Base-by-base conservation (phyloP, 2,888 invertebrate genomes). In the Drosophila barbarae region DNA sequence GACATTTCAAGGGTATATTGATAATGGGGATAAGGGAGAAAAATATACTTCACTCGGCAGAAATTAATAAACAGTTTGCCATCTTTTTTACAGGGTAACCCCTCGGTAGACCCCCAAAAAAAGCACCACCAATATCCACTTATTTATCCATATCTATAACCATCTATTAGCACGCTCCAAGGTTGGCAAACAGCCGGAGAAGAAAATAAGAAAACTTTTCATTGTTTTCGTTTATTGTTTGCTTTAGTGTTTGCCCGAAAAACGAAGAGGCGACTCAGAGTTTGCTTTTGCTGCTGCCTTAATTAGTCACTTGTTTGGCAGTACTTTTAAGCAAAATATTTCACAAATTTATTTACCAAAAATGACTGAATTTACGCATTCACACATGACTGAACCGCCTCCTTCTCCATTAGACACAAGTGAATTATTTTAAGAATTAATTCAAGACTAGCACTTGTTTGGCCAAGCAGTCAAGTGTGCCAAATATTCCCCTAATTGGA, bases 401-500 rank as follows among this genome's bases (percentile, higher is more conserved):
- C 12, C 39, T 6, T 4, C 21, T 23, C 23, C 4, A 21, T 18
- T 42, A 9, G 26, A 5, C 42, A 5, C 42, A n/a, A 44, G 46
- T 44, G 61, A 44, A 52, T 65, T 36, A 52, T 59, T 36, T 69
- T 13, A 23, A 32, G 60, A 66, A 47, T 68, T 51, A 13, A 68
- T 46, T 66, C 26, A 57, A 30, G 52, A 34, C 52, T 35, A 44
- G 13, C 47, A 44, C 47, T 58, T 53, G 46, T 68, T 52, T 51
- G 41, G 51, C 32, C 23, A 35, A 32, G 21, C 56, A 68, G 50
- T 72, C 56, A 51, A 71, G 71, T 71, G 72, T 71, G 72, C 60
- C 68, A 71, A 72, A 71, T 70, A 65, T 71, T 44, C 66, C 41
- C 46, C 66, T 70, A 56, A 72, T 72, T 72, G 64, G 57, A 65